Conservation (phyloP, 2,888 invertebrate species). For the Adela reaumurella region DNA sequence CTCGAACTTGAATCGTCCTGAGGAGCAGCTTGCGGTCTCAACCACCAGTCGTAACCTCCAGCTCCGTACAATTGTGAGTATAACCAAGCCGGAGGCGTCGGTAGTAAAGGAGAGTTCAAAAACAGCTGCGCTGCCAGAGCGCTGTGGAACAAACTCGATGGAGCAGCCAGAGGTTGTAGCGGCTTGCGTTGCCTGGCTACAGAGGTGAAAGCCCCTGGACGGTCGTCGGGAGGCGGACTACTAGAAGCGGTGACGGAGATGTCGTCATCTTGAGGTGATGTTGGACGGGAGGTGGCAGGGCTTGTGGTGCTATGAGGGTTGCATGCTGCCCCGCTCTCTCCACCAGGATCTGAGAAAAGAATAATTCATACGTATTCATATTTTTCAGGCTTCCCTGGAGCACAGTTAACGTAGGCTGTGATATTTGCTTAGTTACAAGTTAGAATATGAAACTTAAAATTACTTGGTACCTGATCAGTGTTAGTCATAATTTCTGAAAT, state of each 20-base stretch:
- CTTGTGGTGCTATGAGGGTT: slow-evolving; percentile 70
- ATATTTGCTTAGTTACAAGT: no score
- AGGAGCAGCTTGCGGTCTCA: slow-evolving; percentile 39
- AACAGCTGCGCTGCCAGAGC: slow-evolving; percentile 66
- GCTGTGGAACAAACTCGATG: slow-evolving; percentile 48
- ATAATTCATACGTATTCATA: no score
- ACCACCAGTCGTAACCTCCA: slow-evolving; percentile 69
- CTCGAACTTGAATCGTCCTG: slow-evolving; percentile 43
- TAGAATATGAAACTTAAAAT: no score
- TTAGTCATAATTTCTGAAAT: no score
- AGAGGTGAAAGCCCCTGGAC: slow-evolving; percentile 54
- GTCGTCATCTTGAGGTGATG: slow-evolving; percentile 57
- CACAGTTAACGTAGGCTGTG: no score
- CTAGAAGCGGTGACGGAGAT: slow-evolving; percentile 62
- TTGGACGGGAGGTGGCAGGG: slow-evolving; percentile 61
- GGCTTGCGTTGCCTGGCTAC: slow-evolving; percentile 43
- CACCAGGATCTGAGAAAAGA: background rate
- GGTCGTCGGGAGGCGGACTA: slow-evolving; percentile 48
- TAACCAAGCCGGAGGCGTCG: slow-evolving; percentile 74
- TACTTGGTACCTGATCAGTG: no score
- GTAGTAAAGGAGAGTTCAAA: slow-evolving; percentile 69
- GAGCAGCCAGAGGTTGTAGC: slow-evolving; percentile 40
- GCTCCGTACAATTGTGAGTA: slow-evolving; percentile 73
- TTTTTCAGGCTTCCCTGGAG: no score
- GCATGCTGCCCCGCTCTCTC: slow-evolving; percentile 27